Evolutionary conservation across 2,888 invertebrate species (phyloP).

Genomic region (Galerucella pusilla): DNA sequence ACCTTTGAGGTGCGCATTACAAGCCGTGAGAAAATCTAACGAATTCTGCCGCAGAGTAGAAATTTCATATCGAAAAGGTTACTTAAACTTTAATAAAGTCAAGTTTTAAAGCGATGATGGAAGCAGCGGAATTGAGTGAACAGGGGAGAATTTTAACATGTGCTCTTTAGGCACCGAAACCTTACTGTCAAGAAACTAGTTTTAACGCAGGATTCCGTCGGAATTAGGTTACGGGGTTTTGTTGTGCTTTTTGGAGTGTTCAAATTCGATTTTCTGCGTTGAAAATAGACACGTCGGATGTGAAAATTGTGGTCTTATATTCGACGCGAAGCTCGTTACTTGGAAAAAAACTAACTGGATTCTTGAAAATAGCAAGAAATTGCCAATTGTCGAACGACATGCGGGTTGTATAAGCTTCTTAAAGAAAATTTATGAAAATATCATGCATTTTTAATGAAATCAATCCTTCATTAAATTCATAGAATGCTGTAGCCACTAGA

Average conservation of each 20-base stretch:
- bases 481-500: too few relatives aligned
- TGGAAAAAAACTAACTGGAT: neutral
- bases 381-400: neutral
- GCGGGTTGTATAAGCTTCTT: too few relatives aligned
- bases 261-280: conserved; percentile 13
- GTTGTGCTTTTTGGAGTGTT: conserved; percentile 1
- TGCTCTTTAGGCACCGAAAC: neutral
- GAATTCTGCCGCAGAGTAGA: conserved; percentile 33
- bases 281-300: conserved; percentile 1
- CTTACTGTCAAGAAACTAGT: neutral
- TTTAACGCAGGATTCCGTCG: neutral
- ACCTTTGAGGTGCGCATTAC: conserved; percentile 31
- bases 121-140: conserved; percentile 32
- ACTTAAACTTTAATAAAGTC: conserved; percentile 45
- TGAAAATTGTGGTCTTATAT: conserved; percentile 9
- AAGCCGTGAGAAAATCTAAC: conserved; percentile 35
- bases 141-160: conserved; percentile 7
- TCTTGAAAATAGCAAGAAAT: neutral
- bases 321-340: neutral
- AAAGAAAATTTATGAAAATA: too few relatives aligned
- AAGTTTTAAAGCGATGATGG: conserved; percentile 47
- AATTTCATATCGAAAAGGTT: conserved; percentile 38
- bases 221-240: conserved; percentile 7
- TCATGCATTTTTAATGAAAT: too few relatives aligned
- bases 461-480: too few relatives aligned